Conservation (phyloP, 2,888 invertebrate genomes). For the Drosophila mimica region DNA sequence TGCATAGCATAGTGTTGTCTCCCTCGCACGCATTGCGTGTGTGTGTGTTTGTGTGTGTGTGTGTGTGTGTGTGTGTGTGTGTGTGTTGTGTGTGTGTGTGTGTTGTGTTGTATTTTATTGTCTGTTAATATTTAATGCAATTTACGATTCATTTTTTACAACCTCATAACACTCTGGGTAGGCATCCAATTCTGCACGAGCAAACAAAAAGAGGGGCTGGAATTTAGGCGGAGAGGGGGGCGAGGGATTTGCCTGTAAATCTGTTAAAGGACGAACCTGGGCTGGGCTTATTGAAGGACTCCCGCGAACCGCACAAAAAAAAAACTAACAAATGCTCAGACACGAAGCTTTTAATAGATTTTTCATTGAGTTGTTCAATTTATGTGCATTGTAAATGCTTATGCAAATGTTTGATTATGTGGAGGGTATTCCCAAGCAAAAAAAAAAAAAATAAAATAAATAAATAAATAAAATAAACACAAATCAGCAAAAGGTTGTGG, state of each 20-base stretch:
- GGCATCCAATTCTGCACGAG: slow-evolving; percentile 10
- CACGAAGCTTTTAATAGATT: slow-evolving; percentile 28
- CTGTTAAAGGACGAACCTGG: slow-evolving; percentile 12
- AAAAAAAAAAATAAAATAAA: too few relatives aligned
- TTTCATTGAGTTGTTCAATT: slow-evolving; percentile 28
- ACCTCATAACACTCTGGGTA: slow-evolving; percentile 65
- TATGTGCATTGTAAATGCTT: neutral
- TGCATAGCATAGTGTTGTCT: slow-evolving; percentile 42
- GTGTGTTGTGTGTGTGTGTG: slow-evolving; percentile 8
- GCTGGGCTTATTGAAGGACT: neutral
- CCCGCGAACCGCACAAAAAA: neutral
- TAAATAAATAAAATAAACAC: neutral
- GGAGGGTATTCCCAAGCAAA: neutral
- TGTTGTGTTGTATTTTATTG: slow-evolving; percentile 61
- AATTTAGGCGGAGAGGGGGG: neutral
- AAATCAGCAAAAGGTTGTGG: neutral
- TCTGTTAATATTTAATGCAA: slow-evolving; percentile 80
- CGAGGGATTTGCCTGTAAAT: slow-evolving; percentile 12
- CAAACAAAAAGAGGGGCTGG: neutral
- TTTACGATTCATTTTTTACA: slow-evolving; percentile 80
- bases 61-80: slow-evolving; percentile 11
- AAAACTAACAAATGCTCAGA: slow-evolving; percentile 14
- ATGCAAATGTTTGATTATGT: neutral
- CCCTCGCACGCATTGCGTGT: neutral
- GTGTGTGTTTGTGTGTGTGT: neutral